Evolutionary conservation across 2,888 invertebrate species (phyloP).

Genomic region (Microctonus hyperodae): DNA sequence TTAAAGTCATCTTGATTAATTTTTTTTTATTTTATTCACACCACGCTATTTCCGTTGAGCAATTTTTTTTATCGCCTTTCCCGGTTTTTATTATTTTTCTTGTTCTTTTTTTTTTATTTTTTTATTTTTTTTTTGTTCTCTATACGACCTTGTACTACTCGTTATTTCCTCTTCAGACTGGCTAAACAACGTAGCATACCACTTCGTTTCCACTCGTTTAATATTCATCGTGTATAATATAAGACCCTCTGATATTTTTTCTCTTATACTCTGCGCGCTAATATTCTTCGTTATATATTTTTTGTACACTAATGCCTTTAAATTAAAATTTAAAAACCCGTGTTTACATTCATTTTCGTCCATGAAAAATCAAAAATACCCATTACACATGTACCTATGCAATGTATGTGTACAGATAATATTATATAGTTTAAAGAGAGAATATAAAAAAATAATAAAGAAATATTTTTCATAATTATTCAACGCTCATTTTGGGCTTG

Average conservation of each 20-base stretch:
- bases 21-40: neutral
- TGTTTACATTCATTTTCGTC: neutral
- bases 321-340: neutral
- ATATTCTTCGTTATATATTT: neutral
- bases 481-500: slow-evolving; percentile 13
- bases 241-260: slow-evolving; percentile 9
- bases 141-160: slow-evolving; percentile 22
- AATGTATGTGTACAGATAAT: no score
- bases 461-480: neutral
- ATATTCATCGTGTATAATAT: slow-evolving; percentile 12
- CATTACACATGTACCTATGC: no score
- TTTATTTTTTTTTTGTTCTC: slow-evolving; percentile 19
- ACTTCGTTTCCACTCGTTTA: slow-evolving; percentile 14
- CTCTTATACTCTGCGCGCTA: slow-evolving; percentile 1
- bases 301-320: neutral
- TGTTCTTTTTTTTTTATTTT: slow-evolving; percentile 1
- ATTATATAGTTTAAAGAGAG: neutral
- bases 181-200: neutral
- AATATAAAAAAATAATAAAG: neutral
- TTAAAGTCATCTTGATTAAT: slow-evolving; percentile 17
- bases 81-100: neutral
- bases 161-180: slow-evolving; percentile 16
- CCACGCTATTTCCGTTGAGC: slow-evolving; percentile 30
- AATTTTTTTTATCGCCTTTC: slow-evolving; percentile 37
- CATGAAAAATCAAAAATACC: neutral